Evolutionary conservation across 1,140 invertebrate genomes (phyloP).

Genomic region (Protaetia brevitarsis): DNA sequence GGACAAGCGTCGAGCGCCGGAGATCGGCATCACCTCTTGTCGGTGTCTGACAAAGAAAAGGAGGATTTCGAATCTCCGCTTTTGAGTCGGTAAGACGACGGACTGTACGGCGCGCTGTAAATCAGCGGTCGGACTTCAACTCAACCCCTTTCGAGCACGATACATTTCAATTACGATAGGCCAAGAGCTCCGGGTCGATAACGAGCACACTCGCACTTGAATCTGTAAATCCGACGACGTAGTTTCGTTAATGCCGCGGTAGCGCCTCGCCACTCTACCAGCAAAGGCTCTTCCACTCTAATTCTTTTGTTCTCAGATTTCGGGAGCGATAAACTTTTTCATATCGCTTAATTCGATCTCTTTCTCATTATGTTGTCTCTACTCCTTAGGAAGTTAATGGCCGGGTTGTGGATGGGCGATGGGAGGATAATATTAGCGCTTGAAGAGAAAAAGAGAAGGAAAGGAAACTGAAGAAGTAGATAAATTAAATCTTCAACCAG

Average conservation of each 20-base stretch:
- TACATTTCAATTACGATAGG: conserved; percentile 2
- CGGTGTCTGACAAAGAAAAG: conserved; percentile 13
- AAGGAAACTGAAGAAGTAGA: background rate
- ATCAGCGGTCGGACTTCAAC: conserved; percentile 12
- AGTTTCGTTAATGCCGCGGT: background rate
- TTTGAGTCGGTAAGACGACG: background rate
- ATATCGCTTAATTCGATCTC: conserved; percentile 13
- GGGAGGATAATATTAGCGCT: background rate
- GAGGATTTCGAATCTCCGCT: background rate
- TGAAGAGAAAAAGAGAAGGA: background rate
- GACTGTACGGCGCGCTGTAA: too few species aligned
- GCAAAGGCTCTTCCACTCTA: too few species aligned
- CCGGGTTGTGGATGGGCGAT: background rate
- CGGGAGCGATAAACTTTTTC: background rate
- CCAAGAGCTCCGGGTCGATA: background rate
- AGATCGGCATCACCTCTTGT: conserved; percentile 5
- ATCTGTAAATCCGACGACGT: too few species aligned
- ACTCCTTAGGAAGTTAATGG: conserved; percentile 1
- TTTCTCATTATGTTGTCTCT: conserved; percentile 13
- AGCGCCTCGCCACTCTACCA: too few species aligned
- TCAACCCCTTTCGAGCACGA: conserved; percentile 3
- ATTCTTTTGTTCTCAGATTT: background rate
- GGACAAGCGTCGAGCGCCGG: background rate
- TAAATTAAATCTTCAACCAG: background rate
- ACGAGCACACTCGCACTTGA: background rate